Conservation (phyloP, 2,797 vertebrate species). For the Lepus townsendii region DNA sequence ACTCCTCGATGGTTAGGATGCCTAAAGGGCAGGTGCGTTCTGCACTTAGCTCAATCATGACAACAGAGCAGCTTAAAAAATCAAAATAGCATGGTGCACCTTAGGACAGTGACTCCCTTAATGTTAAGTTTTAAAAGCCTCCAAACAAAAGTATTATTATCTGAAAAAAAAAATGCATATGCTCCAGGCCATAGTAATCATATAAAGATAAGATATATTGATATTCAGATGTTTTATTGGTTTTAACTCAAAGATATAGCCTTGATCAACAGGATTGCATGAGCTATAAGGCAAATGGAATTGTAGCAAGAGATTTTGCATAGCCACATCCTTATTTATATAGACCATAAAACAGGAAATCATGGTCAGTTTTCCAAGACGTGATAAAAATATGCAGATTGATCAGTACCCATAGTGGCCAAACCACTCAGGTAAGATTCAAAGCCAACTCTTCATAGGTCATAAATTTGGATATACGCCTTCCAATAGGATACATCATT, state of each 20-base stretch:
- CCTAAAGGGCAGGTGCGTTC: constrained; percentile 91
- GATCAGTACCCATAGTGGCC: not conserved
- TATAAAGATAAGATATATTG: not conserved
- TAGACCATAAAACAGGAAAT: not conserved
- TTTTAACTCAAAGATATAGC: not conserved
- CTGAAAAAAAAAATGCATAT: not conserved
- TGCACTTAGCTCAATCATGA: constrained; percentile 89
- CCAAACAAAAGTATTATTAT: not conserved
- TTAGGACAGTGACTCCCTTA: not conserved
- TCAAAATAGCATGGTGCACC: not conserved
- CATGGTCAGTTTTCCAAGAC: not conserved
- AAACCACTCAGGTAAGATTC: not conserved
- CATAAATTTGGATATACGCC: not conserved
- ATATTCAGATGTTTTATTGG: constrained; percentile 25
- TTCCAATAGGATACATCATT: not conserved
- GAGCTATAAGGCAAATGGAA: not conserved
- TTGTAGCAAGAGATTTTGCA: not conserved
- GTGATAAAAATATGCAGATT: not conserved
- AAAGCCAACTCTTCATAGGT: not conserved
- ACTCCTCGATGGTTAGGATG: constrained; percentile 86
- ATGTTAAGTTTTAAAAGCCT: constrained; percentile 10
- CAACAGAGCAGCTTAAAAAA: not conserved
- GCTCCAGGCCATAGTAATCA: not conserved
- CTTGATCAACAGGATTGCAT: not conserved
- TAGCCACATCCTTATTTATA: not conserved